These are phyloP conservation scores for Saimiri boliviensis DNA, from an alignment of 2,113 vertebrate genomes.

Conservation along the genomic window DNA sequence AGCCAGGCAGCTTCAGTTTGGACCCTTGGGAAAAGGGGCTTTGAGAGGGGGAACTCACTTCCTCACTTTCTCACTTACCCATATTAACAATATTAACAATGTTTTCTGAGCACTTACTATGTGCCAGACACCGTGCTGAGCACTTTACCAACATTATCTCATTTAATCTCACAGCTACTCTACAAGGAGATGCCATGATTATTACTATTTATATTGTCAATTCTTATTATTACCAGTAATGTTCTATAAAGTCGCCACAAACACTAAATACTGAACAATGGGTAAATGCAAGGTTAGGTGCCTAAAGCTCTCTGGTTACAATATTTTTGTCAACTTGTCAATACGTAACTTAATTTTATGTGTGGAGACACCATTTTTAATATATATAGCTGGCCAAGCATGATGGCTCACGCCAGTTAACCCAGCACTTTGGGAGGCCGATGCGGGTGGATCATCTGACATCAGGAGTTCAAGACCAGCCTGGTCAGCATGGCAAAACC, in stretches of 20 bases:
- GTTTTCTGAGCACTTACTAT: conserved; percentile 10
- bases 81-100: neutral
- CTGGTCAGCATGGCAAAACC: no score
- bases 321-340: neutral
- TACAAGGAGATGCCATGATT: neutral
- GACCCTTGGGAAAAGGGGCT: neutral
- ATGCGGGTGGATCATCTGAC: no score
- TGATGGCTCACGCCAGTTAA: no score
- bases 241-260: neutral
- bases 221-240: neutral
- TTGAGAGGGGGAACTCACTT: neutral
- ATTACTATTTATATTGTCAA: neutral
- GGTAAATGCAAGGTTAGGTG: neutral
- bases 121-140: neutral
- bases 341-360: neutral
- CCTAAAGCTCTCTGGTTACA: neutral
- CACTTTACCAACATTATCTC: neutral
- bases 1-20: neutral
- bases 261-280: neutral
- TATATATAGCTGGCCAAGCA: neutral
- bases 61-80: neutral
- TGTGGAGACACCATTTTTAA: neutral
- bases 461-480: no score
- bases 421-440: no score
- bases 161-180: neutral